phyloP scores from a whole-genome alignment of 2,113 vertebrate genomes.

The Rhinolophus ferrumequinum region DNA sequence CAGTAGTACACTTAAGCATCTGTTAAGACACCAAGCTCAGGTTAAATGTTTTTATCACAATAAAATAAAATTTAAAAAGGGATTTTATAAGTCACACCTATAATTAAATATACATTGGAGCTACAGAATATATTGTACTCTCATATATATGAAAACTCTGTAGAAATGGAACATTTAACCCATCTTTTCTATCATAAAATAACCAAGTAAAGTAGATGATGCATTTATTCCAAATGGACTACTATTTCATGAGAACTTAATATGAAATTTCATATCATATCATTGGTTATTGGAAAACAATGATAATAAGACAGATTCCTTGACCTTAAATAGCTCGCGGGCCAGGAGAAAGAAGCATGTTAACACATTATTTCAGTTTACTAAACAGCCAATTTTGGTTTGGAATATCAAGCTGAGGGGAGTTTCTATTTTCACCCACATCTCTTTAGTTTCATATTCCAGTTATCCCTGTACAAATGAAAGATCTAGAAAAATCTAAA shows the following conservation, averaged over 20 bases:
- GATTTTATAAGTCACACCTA: not conserved
- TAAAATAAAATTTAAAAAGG: not conserved
- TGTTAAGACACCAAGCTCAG: not conserved
- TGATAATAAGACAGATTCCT: not conserved
- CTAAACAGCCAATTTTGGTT: not conserved
- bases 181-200: constrained; percentile 12
- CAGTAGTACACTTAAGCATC: not conserved
- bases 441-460: not conserved
- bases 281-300: not conserved
- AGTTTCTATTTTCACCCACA: not conserved
- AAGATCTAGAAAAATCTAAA: not conserved
- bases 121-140: not conserved
- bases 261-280: not conserved
- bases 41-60: not conserved
- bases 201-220: not conserved
- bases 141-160: not conserved
- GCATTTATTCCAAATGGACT: not conserved
- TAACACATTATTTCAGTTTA: not conserved
- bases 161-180: not conserved
- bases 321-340: not conserved
- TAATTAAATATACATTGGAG: not conserved
- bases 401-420: not conserved
- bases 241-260: not conserved
- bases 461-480: not conserved
- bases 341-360: not conserved